phyloP scores from a whole-genome alignment of 2,797 vertebrate genomes.

The Hydrophis major region DNA sequence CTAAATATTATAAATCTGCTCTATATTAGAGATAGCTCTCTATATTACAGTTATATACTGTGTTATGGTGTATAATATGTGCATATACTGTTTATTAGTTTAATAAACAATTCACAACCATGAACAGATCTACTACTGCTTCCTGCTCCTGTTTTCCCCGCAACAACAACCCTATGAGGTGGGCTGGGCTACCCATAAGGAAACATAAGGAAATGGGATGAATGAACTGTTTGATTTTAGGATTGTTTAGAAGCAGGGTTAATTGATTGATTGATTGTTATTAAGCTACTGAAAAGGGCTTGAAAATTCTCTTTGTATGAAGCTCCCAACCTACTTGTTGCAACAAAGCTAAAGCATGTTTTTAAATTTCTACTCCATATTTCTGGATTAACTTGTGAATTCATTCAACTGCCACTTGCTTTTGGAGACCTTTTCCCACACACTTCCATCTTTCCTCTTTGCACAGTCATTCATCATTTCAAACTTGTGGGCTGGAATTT shows the following conservation, averaged over 20 bases:
- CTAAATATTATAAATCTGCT: not conserved
- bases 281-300: not conserved
- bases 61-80: not conserved
- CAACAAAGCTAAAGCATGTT: not conserved
- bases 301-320: not conserved
- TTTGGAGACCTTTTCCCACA: not conserved
- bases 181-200: not conserved
- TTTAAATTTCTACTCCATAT: not conserved
- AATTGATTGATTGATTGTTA: not conserved
- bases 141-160: not conserved
- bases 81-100: not conserved
- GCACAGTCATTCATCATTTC: not conserved
- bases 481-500: not conserved
- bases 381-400: not conserved
- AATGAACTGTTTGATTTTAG: not conserved
- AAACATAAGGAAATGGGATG: not conserved
- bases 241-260: not conserved
- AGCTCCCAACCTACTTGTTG: not conserved
- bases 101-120: not conserved
- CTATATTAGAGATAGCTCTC: not conserved
- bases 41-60: not conserved
- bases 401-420: not conserved
- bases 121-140: not conserved
- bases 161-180: not conserved
- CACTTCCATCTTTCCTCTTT: not conserved